A percentile compares a stretch with the other conserved stretches of the same genome.
Evolutionary conservation across 2,113 vertebrate species (phyloP).

Genomic region (Pitta sordida): DNA sequence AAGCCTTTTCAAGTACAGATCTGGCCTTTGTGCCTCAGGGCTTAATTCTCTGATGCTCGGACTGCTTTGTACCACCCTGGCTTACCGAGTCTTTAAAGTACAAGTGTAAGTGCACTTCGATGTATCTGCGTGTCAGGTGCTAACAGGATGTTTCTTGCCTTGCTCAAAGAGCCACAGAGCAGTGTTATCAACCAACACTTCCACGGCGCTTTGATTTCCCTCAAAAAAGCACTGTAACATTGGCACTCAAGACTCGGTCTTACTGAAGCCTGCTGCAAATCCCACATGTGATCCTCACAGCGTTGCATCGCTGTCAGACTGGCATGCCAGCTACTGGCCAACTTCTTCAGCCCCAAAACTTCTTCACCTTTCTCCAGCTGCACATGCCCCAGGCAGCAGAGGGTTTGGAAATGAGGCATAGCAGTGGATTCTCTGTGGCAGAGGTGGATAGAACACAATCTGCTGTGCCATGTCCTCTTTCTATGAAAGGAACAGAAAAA

Average conservation of each 20-base stretch:
- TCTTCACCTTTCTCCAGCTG: background rate
- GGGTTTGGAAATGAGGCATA: background rate
- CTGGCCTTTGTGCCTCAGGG: slow-evolving; percentile 51
- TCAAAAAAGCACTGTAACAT: background rate
- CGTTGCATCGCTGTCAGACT: background rate
- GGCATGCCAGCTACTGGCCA: background rate
- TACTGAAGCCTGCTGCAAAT: background rate
- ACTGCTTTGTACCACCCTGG: slow-evolving; percentile 33
- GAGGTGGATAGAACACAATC: background rate
- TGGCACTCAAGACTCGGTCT: background rate
- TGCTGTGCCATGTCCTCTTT: background rate
- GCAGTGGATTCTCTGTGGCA: background rate
- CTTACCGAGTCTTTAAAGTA: slow-evolving; percentile 41
- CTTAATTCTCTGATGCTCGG: slow-evolving; percentile 39
- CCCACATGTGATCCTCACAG: background rate
- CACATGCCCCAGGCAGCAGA: background rate
- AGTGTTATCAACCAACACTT: slow-evolving; percentile 7
- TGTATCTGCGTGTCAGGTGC: background rate
- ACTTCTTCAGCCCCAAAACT: background rate
- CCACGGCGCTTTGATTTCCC: slow-evolving; percentile 17
- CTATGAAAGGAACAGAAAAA: background rate
- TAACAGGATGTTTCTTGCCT: slow-evolving; percentile 46
- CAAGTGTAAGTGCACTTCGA: slow-evolving; percentile 5
- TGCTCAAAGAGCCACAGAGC: background rate
- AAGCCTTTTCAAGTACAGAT: slow-evolving; percentile 41